Base-by-base conservation (phyloP, 2,888 invertebrate genomes). In the Chrysina gloriosa region DNA sequence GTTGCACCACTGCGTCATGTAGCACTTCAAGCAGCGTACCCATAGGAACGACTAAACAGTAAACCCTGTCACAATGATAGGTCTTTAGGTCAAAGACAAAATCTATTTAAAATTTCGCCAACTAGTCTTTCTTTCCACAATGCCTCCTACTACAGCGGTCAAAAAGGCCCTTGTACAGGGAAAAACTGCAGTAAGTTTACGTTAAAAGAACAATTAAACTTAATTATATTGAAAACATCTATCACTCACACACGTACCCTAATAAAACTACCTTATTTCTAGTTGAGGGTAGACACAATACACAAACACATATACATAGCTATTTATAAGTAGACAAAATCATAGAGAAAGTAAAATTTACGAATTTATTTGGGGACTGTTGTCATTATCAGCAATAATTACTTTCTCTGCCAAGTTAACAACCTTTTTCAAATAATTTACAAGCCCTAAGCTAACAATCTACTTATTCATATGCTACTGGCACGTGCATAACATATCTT, bases 141-240 rank as follows among this genome's bases (percentile, higher is more conserved):
- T 77, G 77, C 76, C 77, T 34, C 74, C 75, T 42, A 71, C 75
- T 36, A 52, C 70, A 29, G 56, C 69, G 0, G 66, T 70, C 14
- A 74, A 73, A 27, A 77, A 75, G 61, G 36, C 63, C 14, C 52
- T 65, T 11, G 63, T 61, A 21, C 52, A 69, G 21, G 65, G 65
- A 21, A 72, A 72, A 66, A 63, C 70, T 1, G 64, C 63, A 14
- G 71, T 71, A 66, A 64, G 71, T 69, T 48, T 9, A 31, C 27
- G 16, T 45, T 16, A 19, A 66, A 52, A 6, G 6, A 31, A 9
- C 1, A 4, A 39, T 34, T 58, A 36, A 16, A 21, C 25, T 7
- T 14, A 3, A 29, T 25, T 42, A n/a, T 11, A 42, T 14, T 42
- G n/a, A 1, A 19, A 16, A 47, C 3, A 47, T 21, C 21, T 16